Evolutionary conservation across 2,888 invertebrate species (phyloP).

Genomic region (Drosophila buzzatii): DNA sequence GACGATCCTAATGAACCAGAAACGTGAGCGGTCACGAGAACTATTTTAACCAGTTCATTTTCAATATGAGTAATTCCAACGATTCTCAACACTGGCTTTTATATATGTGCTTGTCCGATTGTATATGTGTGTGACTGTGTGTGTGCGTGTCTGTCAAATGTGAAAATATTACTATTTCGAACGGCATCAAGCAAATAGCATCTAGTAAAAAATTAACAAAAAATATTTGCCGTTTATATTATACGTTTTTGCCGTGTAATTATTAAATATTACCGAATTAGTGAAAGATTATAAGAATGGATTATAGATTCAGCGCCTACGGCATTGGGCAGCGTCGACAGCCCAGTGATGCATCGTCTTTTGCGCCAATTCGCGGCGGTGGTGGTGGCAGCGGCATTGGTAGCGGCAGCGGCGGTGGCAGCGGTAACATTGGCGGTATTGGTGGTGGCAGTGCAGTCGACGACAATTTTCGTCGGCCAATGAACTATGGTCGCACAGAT

Average conservation of each 20-base stretch:
- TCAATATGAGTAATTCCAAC: neutral
- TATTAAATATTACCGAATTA: conserved; percentile 8
- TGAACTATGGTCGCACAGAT: conserved; percentile 29
- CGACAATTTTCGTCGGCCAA: conserved; percentile 46
- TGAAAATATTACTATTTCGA: conserved; percentile 49
- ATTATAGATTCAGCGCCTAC: conserved; percentile 59
- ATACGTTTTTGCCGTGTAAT: conserved; percentile 1
- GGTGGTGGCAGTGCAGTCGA: conserved; percentile 10
- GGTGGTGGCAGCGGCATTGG: conserved; percentile 15
- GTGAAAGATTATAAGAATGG: conserved; percentile 36
- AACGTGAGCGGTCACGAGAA: neutral
- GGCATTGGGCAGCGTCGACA: conserved; percentile 64
- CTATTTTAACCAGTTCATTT: conserved; percentile 1
- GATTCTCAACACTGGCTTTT: conserved; percentile 28
- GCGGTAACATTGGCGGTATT: neutral
- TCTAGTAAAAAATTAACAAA: conserved; percentile 1
- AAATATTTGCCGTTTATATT: conserved; percentile 9
- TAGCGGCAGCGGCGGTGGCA: neutral
- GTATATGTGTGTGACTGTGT: conserved; percentile 6
- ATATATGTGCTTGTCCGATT: neutral
- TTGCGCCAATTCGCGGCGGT: conserved; percentile 54
- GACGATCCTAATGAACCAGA: neutral
- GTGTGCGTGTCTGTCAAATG: conserved; percentile 53
- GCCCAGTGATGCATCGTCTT: conserved; percentile 48
- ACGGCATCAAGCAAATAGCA: conserved; percentile 32